These are phyloP conservation scores for Synanceia verrucosa DNA, from an alignment of 2,797 vertebrate species.

Conservation along the genomic window DNA sequence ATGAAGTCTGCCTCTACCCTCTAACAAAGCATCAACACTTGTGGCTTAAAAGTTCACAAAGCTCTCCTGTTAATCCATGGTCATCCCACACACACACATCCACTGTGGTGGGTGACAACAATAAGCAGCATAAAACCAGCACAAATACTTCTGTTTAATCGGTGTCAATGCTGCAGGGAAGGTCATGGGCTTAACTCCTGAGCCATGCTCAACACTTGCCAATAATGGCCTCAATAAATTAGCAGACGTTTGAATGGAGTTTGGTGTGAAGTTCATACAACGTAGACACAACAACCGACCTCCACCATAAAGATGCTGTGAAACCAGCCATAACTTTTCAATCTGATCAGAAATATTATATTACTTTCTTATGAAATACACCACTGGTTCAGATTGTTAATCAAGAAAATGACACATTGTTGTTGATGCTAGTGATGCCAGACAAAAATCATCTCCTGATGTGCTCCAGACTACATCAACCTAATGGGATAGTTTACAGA, in stretches of 20 bases:
- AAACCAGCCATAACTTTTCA: too few relatives aligned
- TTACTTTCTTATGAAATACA: too few relatives aligned
- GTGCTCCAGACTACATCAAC: neutral
- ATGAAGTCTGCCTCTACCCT: neutral
- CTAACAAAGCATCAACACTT: neutral
- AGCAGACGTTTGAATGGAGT: slow-evolving; percentile 34
- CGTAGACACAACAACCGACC: slow-evolving; percentile 45
- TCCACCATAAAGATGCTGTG: slow-evolving; percentile 45
- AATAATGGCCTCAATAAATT: neutral
- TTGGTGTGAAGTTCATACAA: slow-evolving; percentile 12
- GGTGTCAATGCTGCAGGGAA: neutral
- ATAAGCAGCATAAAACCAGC: neutral
- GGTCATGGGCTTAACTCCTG: neutral
- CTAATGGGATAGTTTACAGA: too few relatives aligned
- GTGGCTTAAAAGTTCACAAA: neutral
- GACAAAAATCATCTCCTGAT: too few relatives aligned
- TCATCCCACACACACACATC: neutral
- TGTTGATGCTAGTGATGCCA: too few relatives aligned
- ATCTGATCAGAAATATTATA: too few relatives aligned
- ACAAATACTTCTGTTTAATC: neutral
- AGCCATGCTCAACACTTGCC: neutral
- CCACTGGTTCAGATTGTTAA: neutral
- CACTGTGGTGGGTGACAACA: neutral
- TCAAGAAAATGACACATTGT: neutral
- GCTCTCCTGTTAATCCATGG: neutral